Evolutionary conservation across 2,888 invertebrate genomes (phyloP).

Genomic region (Caenorhabditis uteleia): DNA sequence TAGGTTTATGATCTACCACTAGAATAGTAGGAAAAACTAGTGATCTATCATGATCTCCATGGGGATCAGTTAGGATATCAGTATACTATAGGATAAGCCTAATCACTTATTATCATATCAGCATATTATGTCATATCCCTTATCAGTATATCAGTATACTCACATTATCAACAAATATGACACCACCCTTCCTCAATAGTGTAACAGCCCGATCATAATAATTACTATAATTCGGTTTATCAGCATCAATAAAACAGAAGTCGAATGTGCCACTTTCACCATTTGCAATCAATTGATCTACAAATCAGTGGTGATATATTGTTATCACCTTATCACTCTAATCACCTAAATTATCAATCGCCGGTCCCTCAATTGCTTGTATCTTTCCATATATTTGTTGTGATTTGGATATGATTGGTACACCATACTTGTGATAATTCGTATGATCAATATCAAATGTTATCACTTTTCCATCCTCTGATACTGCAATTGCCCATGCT

Average conservation of each 20-base stretch:
- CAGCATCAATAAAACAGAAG: conserved; percentile 69
- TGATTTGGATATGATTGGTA: conserved; percentile 43
- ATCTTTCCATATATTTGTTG: conserved; percentile 42
- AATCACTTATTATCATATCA: too few relatives aligned
- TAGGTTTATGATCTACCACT: background rate
- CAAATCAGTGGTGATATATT: too few relatives aligned
- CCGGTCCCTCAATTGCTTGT: conserved; percentile 33
- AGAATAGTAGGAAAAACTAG: too few relatives aligned
- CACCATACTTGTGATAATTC: conserved; percentile 40
- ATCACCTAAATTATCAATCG: conserved; percentile 39
- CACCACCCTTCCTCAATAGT: conserved; percentile 70
- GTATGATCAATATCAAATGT: conserved; percentile 44
- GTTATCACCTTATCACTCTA: too few relatives aligned
- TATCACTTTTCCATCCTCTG: conserved; percentile 70
- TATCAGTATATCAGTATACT: too few relatives aligned
- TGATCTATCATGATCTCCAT: too few relatives aligned
- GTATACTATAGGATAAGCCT: too few relatives aligned
- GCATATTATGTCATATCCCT: too few relatives aligned
- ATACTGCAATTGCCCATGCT: conserved; percentile 70
- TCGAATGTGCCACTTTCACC: conserved; percentile 58
- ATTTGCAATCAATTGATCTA: conserved; percentile 53
- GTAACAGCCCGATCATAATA: conserved; percentile 71
- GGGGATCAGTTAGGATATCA: too few relatives aligned
- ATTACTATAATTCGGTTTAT: conserved; percentile 67
- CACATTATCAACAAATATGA: conserved; percentile 71